Percentiles rank a stretch among this genome's conserved stretches.
Conservation (phyloP, 2,113 vertebrate genomes). For the Sapajus apella region DNA sequence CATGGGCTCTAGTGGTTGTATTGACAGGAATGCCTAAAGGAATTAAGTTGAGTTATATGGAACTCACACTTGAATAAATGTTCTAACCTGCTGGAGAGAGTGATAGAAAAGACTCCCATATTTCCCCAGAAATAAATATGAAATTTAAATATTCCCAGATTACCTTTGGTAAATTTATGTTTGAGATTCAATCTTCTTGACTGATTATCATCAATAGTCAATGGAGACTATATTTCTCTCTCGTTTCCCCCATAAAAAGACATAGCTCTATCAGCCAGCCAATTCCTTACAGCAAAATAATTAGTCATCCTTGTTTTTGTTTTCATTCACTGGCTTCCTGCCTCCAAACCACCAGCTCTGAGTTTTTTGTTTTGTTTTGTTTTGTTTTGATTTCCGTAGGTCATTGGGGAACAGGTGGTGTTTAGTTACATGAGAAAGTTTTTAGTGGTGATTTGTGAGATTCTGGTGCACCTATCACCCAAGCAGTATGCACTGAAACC, state of each 20-base stretch:
- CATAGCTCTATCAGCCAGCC: not conserved
- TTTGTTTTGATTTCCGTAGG: no score
- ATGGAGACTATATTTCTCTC: not conserved
- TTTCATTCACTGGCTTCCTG: not conserved
- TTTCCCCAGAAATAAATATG: not conserved
- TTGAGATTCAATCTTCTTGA: not conserved
- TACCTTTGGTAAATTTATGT: not conserved
- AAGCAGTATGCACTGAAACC: no score
- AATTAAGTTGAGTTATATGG: not conserved
- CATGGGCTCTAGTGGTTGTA: not conserved
- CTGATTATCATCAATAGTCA: not conserved
- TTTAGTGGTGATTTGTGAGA: no score
- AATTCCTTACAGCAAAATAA: not conserved
- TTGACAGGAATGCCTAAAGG: not conserved
- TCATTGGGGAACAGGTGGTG: no score
- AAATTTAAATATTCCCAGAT: not conserved
- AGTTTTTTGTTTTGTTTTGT: no score
- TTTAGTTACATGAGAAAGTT: no score
- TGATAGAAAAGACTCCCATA: not conserved
- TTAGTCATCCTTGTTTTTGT: not conserved
- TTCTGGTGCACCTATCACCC: no score
- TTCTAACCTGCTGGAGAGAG: conserved; percentile 27
- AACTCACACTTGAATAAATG: not conserved
- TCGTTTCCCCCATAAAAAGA: not conserved
- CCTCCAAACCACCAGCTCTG: not conserved